Evolutionary conservation across 2,797 vertebrate genomes (phyloP).

Genomic region (Typhlichthys eigenmanni): DNA sequence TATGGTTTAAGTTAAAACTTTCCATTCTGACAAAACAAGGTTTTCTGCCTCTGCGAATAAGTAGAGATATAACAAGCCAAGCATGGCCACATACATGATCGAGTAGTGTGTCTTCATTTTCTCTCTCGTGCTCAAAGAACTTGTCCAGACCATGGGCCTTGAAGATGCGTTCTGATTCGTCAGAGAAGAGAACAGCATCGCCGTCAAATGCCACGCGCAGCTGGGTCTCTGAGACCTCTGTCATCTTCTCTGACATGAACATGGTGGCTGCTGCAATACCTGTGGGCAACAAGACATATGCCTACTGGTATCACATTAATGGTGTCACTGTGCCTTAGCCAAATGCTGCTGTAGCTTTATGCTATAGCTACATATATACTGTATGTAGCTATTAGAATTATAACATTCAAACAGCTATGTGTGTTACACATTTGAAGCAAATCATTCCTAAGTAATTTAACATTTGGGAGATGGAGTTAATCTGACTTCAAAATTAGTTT

Average conservation of each 20-base stretch:
- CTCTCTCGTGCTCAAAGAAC: slow-evolving; percentile 94
- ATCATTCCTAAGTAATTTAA: too few species aligned
- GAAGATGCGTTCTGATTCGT: slow-evolving; percentile 95
- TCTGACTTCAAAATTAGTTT: too few species aligned
- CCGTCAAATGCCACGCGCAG: slow-evolving; percentile 95
- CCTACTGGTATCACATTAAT: slow-evolving; percentile 60
- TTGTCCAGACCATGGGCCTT: slow-evolving; percentile 94
- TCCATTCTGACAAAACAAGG: too few species aligned
- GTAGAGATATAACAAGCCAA: not conserved
- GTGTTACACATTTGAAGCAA: too few species aligned
- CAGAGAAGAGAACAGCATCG: slow-evolving; percentile 94
- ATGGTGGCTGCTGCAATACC: slow-evolving; percentile 96
- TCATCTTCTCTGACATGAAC: slow-evolving; percentile 88
- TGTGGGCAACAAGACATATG: slow-evolving; percentile 43
- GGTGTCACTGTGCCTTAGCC: slow-evolving; percentile 81
- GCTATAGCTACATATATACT: too few species aligned
- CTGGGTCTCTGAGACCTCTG: slow-evolving; percentile 86
- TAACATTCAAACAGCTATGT: too few species aligned
- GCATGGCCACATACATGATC: slow-evolving; percentile 82
- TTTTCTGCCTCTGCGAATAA: too few species aligned
- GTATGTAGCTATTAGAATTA: too few species aligned
- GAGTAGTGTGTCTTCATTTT: slow-evolving; percentile 90
- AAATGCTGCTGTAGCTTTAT: too few species aligned
- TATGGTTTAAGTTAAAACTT: too few species aligned
- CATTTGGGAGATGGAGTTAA: too few species aligned